Evolutionary conservation across 1,140 invertebrate species (phyloP).

Genomic region (Philaenus spumarius): DNA sequence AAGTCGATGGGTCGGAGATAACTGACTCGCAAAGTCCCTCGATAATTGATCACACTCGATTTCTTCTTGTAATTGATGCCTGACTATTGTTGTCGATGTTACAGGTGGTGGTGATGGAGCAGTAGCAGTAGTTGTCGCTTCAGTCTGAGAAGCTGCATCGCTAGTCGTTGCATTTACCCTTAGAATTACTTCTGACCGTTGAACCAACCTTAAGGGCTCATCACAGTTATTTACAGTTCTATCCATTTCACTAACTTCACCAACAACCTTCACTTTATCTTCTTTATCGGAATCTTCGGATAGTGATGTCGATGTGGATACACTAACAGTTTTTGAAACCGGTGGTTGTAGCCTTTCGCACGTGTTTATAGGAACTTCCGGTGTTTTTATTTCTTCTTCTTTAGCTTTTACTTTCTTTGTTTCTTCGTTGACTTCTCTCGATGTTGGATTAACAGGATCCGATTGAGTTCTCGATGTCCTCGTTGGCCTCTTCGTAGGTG

Average conservation of each 20-base stretch:
- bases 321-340: not conserved
- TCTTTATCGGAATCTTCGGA: constrained; percentile 19
- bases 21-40: constrained; percentile 60
- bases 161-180: constrained; percentile 19
- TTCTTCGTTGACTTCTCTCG: constrained; percentile 20
- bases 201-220: constrained; percentile 14
- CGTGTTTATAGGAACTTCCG: not conserved
- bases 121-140: constrained; percentile 21
- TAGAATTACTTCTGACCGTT: constrained; percentile 15
- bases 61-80: constrained; percentile 51
- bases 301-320: constrained; percentile 11
- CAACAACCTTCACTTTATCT: not conserved
- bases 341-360: constrained; percentile 3
- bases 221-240: constrained; percentile 13
- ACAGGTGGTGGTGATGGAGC: constrained; percentile 18
- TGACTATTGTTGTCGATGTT: not conserved
- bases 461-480: constrained; percentile 31
- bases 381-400: not conserved
- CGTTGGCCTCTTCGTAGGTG: constrained; percentile 20
- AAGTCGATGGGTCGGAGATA: constrained; percentile 60
- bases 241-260: constrained; percentile 3
- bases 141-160: constrained; percentile 30
- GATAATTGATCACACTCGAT: constrained; percentile 73
- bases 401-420: constrained; percentile 17
- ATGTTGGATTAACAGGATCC: constrained; percentile 22